These are phyloP conservation scores for Galerucella pusilla DNA, from an alignment of 2,888 invertebrate genomes.

Conservation along the genomic window DNA sequence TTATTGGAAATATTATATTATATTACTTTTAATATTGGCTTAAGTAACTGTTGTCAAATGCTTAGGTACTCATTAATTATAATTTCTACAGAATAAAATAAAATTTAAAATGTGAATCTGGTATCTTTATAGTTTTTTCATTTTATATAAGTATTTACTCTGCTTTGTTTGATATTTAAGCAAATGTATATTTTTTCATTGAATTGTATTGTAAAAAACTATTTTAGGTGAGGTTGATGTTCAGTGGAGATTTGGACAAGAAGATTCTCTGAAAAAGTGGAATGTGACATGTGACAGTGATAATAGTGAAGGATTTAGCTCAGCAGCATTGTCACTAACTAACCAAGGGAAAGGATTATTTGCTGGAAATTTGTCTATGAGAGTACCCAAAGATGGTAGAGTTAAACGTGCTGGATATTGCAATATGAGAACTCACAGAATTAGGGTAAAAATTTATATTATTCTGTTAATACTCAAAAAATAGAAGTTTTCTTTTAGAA, in stretches of 20 bases:
- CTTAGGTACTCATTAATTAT: no score
- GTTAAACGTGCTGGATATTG: conserved; percentile 85
- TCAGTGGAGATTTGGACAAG: conserved; percentile 76
- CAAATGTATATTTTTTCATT: no score
- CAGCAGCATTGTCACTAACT: conserved; percentile 74
- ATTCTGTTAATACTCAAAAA: no score
- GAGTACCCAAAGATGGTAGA: conserved; percentile 83
- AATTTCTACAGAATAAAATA: no score
- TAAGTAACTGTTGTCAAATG: no score
- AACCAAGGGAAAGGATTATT: conserved; percentile 77
- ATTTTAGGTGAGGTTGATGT: conserved; percentile 74
- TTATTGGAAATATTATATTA: no score
- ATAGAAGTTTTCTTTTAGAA: conserved; percentile 67
- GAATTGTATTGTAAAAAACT: neutral
- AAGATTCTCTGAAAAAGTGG: conserved; percentile 75
- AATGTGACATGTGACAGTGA: conserved; percentile 82
- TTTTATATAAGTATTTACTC: no score
- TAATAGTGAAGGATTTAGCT: conserved; percentile 83
- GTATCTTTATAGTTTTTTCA: conserved; percentile 48
- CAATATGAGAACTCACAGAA: conserved; percentile 76
- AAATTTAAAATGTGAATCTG: conserved; percentile 49
- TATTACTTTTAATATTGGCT: no score
- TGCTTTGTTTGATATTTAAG: no score
- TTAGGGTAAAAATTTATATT: conserved; percentile 67
- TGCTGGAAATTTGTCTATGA: conserved; percentile 75